phyloP scores from a whole-genome alignment of 2,113 vertebrate genomes.

The Emydura subglobosa region DNA sequence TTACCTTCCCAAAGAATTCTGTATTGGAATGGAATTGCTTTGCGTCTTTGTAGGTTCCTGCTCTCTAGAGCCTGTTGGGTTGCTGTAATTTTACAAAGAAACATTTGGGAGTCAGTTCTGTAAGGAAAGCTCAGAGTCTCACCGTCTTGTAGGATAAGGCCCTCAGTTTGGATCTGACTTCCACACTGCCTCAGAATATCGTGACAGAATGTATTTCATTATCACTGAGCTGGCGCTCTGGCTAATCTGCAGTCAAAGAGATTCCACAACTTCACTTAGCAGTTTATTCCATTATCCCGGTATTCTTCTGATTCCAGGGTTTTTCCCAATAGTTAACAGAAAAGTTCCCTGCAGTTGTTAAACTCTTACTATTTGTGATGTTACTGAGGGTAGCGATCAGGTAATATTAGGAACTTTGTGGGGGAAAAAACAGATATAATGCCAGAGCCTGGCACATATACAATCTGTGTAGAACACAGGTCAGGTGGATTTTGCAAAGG shows the following conservation, averaged over 20 bases:
- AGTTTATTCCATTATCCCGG: background rate
- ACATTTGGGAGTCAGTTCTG: background rate
- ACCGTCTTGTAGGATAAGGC: fast-evolving
- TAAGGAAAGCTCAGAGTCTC: background rate
- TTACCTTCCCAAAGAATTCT: background rate
- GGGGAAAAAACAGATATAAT: background rate
- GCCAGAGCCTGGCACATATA: background rate
- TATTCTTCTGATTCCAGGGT: fast-evolving
- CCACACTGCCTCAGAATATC: background rate
- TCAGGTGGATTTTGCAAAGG: background rate
- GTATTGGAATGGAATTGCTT: background rate
- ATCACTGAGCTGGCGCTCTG: background rate
- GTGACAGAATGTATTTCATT: fast-evolving
- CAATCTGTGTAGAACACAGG: background rate
- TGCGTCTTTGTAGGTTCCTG: background rate
- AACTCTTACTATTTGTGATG: background rate
- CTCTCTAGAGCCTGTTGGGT: background rate
- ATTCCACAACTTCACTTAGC: background rate
- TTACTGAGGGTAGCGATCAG: background rate
- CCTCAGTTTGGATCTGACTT: background rate
- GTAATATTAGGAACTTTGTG: background rate
- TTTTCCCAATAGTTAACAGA: background rate
- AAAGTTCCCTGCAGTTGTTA: background rate
- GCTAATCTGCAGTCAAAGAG: background rate
- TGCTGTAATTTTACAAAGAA: background rate